phyloP scores from a whole-genome alignment of 2,888 invertebrate genomes.

The Cancer borealis region DNA sequence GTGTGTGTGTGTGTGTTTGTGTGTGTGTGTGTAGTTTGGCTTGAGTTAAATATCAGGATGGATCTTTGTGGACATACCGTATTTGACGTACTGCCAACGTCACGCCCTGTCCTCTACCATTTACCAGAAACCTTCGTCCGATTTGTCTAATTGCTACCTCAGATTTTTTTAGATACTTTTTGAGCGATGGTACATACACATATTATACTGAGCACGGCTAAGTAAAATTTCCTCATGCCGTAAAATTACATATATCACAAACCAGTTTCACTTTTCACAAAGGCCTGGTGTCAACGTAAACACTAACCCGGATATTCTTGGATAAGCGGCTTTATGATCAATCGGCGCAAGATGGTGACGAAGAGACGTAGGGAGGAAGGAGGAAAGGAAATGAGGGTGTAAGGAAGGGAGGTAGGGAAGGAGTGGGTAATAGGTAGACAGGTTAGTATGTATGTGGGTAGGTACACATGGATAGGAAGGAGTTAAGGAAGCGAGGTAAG shows the following conservation, averaged over 20 bases:
- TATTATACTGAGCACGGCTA: neutral
- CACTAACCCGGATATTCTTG: neutral
- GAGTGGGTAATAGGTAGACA: neutral
- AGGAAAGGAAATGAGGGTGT: constrained; percentile 4
- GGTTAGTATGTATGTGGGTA: neutral
- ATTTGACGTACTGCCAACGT: neutral
- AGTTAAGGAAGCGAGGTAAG: neutral
- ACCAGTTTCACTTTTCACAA: neutral
- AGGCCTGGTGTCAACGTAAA: constrained; percentile 25
- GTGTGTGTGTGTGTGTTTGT: too few relatives aligned
- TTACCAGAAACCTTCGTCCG: too few relatives aligned
- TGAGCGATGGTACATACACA: neutral
- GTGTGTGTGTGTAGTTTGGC: too few relatives aligned
- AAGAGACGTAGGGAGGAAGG: neutral
- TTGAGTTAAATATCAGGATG: too few relatives aligned
- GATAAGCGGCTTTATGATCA: neutral
- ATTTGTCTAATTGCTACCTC: too few relatives aligned
- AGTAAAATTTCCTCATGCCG: neutral
- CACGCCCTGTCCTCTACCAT: neutral
- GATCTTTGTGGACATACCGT: too few relatives aligned
- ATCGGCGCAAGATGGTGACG: neutral
- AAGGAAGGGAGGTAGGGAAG: neutral
- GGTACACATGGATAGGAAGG: neutral
- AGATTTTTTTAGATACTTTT: too few relatives aligned
- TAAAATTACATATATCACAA: constrained; percentile 2